Percentiles rank a stretch among this genome's conserved stretches.
Conservation (phyloP, 2,888 invertebrate species). For the Nephrotoma appendiculata region DNA sequence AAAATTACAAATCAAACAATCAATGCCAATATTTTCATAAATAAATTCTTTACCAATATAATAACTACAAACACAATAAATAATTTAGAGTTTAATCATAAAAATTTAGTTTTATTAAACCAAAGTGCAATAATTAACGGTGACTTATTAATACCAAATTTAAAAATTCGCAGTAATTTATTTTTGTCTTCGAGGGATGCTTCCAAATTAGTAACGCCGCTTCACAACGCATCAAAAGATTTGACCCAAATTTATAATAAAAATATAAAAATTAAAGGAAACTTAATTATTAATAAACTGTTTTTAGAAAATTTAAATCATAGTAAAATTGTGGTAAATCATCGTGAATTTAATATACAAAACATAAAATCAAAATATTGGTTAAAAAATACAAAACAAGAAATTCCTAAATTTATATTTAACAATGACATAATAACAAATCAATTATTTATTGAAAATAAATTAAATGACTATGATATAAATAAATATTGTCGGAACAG, state of each 20-base stretch:
- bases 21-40: not conserved
- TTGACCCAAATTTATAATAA: not conserved
- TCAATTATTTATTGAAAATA: not conserved
- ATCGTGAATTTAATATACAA: not conserved
- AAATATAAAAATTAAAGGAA: not conserved
- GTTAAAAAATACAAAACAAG: not conserved
- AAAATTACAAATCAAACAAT: not conserved
- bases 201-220: not conserved
- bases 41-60: not conserved
- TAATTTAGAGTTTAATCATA: not conserved
- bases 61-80: not conserved
- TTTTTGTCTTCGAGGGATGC: not conserved
- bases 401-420: not conserved
- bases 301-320: not conserved
- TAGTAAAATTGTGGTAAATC: not conserved
- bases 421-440: not conserved
- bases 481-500: not conserved
- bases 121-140: not conserved
- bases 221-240: not conserved
- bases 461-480: not conserved
- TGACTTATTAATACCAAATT: not conserved
- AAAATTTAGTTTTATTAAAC: not conserved
- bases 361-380: not conserved
- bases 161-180: not conserved
- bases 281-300: not conserved